These are phyloP conservation scores for Hyla sarda DNA, from an alignment of 2,113 vertebrate genomes.

Conservation along the genomic window DNA sequence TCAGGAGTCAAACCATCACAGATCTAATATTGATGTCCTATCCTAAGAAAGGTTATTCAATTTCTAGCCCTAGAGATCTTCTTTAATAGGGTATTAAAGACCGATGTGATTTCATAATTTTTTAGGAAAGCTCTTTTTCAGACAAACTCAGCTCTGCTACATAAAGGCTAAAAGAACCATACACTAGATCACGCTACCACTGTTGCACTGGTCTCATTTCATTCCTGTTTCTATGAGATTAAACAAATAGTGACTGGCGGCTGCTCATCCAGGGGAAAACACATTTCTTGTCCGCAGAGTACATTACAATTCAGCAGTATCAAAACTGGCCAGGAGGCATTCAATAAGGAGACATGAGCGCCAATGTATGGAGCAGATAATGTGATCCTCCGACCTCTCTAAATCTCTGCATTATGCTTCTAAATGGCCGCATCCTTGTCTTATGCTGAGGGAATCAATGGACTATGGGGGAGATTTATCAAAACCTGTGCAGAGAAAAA, in stretches of 20 bases:
- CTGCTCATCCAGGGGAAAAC: background rate
- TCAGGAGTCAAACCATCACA: too few species aligned
- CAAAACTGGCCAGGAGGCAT: background rate
- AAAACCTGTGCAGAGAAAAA: too few species aligned
- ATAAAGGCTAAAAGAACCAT: background rate
- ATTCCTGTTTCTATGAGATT: background rate
- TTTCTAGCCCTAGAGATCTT: too few species aligned
- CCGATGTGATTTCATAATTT: too few species aligned
- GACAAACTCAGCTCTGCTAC: background rate
- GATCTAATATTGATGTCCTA: too few species aligned
- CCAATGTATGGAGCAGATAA: slow-evolving; percentile 21
- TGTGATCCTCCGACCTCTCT: slow-evolving; percentile 17
- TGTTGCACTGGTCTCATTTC: background rate
- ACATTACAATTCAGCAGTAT: slow-evolving; percentile 7
- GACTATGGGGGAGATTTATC: background rate
- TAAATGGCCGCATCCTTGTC: background rate
- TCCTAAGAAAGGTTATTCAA: too few species aligned
- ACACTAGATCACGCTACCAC: too few species aligned
- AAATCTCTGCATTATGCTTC: slow-evolving; percentile 19
- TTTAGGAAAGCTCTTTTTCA: too few species aligned
- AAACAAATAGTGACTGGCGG: slow-evolving; percentile 1
- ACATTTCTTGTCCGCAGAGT: background rate
- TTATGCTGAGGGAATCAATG: background rate
- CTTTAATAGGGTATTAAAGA: too few species aligned
- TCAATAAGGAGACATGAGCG: background rate